These are phyloP conservation scores for Anabacerthia variegaticeps DNA, from an alignment of 2,797 vertebrate genomes.

Conservation along the genomic window DNA sequence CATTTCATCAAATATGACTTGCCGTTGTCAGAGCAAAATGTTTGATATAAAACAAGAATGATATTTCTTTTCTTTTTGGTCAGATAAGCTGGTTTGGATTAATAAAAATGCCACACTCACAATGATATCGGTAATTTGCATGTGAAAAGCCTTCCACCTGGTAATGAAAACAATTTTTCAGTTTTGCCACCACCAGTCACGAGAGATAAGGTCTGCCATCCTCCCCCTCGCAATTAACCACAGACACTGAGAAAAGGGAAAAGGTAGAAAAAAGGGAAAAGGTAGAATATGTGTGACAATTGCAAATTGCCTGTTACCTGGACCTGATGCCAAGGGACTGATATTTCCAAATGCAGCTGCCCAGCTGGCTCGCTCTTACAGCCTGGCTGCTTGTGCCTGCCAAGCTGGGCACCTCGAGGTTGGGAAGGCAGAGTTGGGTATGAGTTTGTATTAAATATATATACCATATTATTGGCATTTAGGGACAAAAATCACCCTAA, in stretches of 20 bases:
- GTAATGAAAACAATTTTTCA: constrained; percentile 59
- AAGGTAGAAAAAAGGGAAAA: background rate
- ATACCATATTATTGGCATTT: background rate
- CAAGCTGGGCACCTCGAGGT: background rate
- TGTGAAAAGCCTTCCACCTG: constrained; percentile 60
- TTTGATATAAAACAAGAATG: constrained; percentile 29
- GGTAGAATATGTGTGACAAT: background rate
- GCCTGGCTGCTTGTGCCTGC: background rate
- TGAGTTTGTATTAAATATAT: background rate
- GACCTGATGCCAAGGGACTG: background rate
- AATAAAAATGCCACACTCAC: constrained; percentile 60
- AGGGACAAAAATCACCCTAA: background rate
- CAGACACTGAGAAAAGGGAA: background rate
- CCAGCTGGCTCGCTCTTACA: background rate
- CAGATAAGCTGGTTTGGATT: constrained; percentile 23
- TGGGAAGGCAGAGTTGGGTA: background rate
- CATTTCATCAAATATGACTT: background rate
- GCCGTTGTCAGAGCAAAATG: background rate
- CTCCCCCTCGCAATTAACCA: constrained; percentile 42
- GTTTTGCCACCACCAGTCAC: constrained; percentile 51
- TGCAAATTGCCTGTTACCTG: constrained; percentile 7
- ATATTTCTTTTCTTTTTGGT: constrained; percentile 12
- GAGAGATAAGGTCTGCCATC: constrained; percentile 39
- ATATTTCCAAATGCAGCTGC: background rate
- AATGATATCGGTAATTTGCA: constrained; percentile 62